Base-by-base conservation (phyloP, 2,797 vertebrate species). In the Percopsis omiscomaycus region DNA sequence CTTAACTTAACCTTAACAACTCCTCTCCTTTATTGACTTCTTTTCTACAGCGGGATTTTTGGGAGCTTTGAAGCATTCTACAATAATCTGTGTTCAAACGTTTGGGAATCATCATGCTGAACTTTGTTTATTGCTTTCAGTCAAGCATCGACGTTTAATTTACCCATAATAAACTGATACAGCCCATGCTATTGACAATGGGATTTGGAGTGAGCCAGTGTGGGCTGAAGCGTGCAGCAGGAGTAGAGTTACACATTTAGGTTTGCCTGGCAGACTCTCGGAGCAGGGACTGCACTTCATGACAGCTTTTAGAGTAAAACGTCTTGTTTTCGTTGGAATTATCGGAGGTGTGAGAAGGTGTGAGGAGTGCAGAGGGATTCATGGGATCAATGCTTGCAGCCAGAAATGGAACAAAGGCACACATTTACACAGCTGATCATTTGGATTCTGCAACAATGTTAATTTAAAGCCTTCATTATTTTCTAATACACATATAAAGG, bases 261-360 rank as follows among this genome's bases (percentile, higher is more conserved):
- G 22, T 67, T 1, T 1, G 5, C 15, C 37, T 46, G 13, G 44
- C 55, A 52, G 49, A 16, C 58, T 27, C 29, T 4, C 32, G 8
- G 52, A 68, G 45, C 69, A 27, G 12, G 3, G 16, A 27, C 44
- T 0, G 12, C 51, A 50, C 27, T 10, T 61, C 55, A 6, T 14
- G 64, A 64, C 69, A 74, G 66, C 64, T 55, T 71, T 57, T 27
- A 61, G 46, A 72, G 65, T 45, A 69, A 64, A 71, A 68, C 37
- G 47, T 63, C 50, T 53, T 70, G 69, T 70, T 74, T 78, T 71
- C 63, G 57, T 64, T 50, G 50, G 63, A 68, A 61, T 76, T 73
- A 74, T 73, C 57, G 5, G 37, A 42, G 37, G 37, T 42, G 37
- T 8, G 37, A 42, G 5, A 9, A 42, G 37, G 37, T 42, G 37